A percentile compares a stretch with the other conserved stretches of the same genome.
phyloP scores from a whole-genome alignment of 2,797 vertebrate species.

The Heterohyrax brucei region DNA sequence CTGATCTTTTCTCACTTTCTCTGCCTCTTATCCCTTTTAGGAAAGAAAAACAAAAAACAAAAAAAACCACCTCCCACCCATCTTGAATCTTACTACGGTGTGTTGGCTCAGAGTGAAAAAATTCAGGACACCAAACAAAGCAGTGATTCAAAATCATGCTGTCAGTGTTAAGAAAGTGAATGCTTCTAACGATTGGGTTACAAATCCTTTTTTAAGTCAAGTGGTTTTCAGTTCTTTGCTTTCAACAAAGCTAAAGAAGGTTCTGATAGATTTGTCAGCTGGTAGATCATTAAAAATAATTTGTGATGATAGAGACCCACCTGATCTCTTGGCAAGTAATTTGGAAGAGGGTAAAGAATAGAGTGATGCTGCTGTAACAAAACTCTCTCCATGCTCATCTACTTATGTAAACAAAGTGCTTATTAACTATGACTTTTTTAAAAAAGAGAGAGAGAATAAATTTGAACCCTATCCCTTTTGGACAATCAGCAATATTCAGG shows the following conservation, averaged over 20 bases:
- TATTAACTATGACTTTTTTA: constrained; percentile 29
- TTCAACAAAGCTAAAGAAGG: constrained; percentile 78
- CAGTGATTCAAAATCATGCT: constrained; percentile 75
- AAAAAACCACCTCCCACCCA: constrained; percentile 35
- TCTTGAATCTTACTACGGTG: background rate
- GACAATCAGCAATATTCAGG: constrained; percentile 22
- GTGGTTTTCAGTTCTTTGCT: constrained; percentile 77
- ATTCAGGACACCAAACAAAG: constrained; percentile 75
- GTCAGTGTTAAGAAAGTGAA: constrained; percentile 68
- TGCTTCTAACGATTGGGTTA: constrained; percentile 79
- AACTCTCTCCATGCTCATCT: background rate
- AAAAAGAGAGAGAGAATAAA: background rate
- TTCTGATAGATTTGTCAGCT: constrained; percentile 75
- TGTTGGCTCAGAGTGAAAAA: constrained; percentile 6
- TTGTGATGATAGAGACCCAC: constrained; percentile 82
- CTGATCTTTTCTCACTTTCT: background rate
- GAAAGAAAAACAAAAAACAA: constrained; percentile 31
- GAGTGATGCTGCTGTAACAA: constrained; percentile 31
- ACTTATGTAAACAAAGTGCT: constrained; percentile 11
- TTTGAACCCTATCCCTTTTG: background rate
- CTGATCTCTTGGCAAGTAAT: constrained; percentile 73
- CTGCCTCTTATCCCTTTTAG: background rate
- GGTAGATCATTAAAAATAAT: constrained; percentile 78
- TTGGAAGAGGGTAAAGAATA: constrained; percentile 69
- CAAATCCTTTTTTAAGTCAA: constrained; percentile 80